phyloP scores from a whole-genome alignment of 2,797 vertebrate species.

The Catostomus latipinnis region DNA sequence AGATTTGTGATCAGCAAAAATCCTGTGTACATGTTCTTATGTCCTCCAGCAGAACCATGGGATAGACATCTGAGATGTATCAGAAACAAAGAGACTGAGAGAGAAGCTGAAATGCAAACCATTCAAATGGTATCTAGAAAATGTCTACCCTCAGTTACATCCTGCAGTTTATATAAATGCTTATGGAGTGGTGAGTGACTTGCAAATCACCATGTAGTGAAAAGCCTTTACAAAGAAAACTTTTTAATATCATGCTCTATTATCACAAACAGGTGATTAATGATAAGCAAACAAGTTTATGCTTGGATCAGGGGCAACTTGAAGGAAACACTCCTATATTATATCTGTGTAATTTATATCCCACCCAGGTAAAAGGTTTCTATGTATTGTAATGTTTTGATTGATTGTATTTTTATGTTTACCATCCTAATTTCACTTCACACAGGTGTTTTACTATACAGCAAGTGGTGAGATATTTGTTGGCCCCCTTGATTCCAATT shows the following conservation, averaged over 20 bases:
- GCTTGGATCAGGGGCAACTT: constrained; percentile 71
- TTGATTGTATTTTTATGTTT: neutral
- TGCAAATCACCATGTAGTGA: no score
- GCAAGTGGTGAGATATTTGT: constrained; percentile 65
- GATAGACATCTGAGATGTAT: constrained; percentile 79
- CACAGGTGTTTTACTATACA: constrained; percentile 67
- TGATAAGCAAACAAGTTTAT: constrained; percentile 59
- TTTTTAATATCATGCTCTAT: no score
- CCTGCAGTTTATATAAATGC: neutral
- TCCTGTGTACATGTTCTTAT: neutral
- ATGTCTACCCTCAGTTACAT: constrained; percentile 74
- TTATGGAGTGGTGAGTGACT: no score
- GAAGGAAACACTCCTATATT: constrained; percentile 66
- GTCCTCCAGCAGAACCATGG: constrained; percentile 72
- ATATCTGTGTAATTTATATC: constrained; percentile 55
- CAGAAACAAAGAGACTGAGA: constrained; percentile 77
- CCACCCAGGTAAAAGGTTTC: constrained; percentile 66
- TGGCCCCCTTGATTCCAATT: constrained; percentile 64
- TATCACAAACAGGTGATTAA: constrained; percentile 9
- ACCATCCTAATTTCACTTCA: neutral
- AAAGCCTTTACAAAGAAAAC: no score
- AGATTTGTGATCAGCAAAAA: no score
- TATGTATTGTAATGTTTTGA: no score
- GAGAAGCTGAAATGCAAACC: constrained; percentile 80
- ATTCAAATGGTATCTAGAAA: constrained; percentile 84